Evolutionary conservation across 2,888 invertebrate species (phyloP), one percentile per base, ranked within the genome.

Genomic region (Lacanobia oleracea): DNA sequence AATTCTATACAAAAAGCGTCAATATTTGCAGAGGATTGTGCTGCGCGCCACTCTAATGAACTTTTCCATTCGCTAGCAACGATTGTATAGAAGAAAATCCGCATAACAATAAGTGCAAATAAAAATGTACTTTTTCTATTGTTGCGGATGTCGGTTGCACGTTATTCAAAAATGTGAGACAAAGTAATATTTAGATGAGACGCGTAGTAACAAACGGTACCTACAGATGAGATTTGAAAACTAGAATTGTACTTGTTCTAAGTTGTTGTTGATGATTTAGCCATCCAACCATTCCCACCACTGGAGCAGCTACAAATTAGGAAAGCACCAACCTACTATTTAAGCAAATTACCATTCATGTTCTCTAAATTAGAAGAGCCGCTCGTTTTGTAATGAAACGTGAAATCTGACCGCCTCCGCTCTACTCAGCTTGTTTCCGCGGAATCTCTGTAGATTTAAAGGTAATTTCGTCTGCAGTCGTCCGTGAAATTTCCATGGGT

Each of bases 41-140:
- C 75, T 51, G 71, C 77, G 80, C 71, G 75, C 76, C 72, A 72
- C 50, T 76, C 77, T 87, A 87, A 90, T 87, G 86, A 89, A 86
- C 83, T 79, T 72, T 77, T 67, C 61, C 70, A 76, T 70, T 71
- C 48, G 51, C 56, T 65, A 71, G 8, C 40, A 68, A 64, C 63
- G 40, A 59, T 63, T 50, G 56, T n/a, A 50, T 65, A 27, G 63
- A 77, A 73, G 59, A 69, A 75, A 68, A 73, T 67, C 62, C 33
- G 72, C 45, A 64, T 72, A 67, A 27, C 23, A 67, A 59, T 43
- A 61, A 61, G 27, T n/a, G 43, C 33, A 71, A 72, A 72, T 53
- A 60, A 51, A 63, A 60, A 48, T 10, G 18, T 50, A 37, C 9
- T 69, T 62, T 62, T 66, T 63, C 18, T 66, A 50, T 66, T 57